Evolutionary conservation across 2,888 invertebrate species (phyloP).

Genomic region (Stenoptilia bipunctidactyla): DNA sequence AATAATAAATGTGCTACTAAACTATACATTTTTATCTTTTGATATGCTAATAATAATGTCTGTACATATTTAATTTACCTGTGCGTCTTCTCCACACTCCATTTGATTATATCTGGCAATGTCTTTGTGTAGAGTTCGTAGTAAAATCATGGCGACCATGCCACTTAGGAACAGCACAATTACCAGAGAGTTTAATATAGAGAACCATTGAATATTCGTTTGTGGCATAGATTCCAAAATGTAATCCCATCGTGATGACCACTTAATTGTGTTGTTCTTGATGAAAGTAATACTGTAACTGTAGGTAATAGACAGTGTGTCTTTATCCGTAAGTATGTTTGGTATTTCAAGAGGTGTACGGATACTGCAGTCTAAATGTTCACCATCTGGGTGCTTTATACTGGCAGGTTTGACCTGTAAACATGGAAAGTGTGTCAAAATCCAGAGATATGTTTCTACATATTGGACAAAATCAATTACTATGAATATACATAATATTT

Average conservation of each 20-base stretch:
- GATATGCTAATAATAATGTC: constrained; percentile 35
- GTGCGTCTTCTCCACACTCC: constrained; percentile 89
- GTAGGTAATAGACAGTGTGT: constrained; percentile 80
- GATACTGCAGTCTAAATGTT: constrained; percentile 57
- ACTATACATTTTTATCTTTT: no score
- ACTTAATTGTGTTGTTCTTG: constrained; percentile 87
- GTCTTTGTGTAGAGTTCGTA: constrained; percentile 97
- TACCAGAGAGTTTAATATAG: constrained; percentile 96
- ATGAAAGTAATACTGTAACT: constrained; percentile 89
- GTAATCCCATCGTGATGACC: constrained; percentile 99
- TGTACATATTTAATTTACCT: constrained; percentile 75
- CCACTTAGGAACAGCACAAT: constrained; percentile 97
- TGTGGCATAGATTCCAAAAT: constrained; percentile 98
- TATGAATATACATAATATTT: no score
- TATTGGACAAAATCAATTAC: no score
- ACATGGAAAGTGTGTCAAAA: no score
- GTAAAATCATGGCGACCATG: constrained; percentile 99
- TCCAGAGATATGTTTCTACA: no score
- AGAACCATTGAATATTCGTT: constrained; percentile 99
- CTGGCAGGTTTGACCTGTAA: constrained; percentile 67
- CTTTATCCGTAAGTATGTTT: constrained; percentile 52
- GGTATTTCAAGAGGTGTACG: constrained; percentile 80
- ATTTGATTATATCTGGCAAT: constrained; percentile 98
- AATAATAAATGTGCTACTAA: no score
- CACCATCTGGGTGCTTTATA: constrained; percentile 58